Base-by-base conservation (phyloP, 2,888 invertebrate species). In the Tetragonisca angustula region DNA sequence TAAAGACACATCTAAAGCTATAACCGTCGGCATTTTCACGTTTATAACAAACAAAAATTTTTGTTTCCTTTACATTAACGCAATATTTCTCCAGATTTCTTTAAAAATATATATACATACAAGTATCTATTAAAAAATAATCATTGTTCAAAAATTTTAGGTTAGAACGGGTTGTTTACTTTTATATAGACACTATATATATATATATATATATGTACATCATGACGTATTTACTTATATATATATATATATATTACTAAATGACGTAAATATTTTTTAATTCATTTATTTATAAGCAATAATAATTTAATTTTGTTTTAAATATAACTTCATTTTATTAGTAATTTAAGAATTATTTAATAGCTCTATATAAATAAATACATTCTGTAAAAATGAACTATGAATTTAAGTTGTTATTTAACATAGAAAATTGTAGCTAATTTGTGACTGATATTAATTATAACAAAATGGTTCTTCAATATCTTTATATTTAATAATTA, bases 1-100 rank as follows among this genome's bases (percentile, higher is more conserved):
- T 89, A 97, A 94, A 4, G 97, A 97, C 49, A 96, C 96, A 92
- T 97, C 97, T 76, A 97, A 92, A 36, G 96, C 95, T 90, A 97
- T 96, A 17, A 97, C 96, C 0, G 97, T 97, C 15, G 97, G 97
- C 97, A 97, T 97, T 93, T 93, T 94, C 49, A 27, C 43, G 19
- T 52, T 43, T 32, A 43, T n/a, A 32, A 6, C 56, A 1, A 52
- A 59, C 11, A 21, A n/a, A 79, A 32, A 19, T 17, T 56, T 36
- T 13, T 67, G 36, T 71, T 74, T 36, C 27, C 4, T 80, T 56
- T 80, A 70, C 49, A 80, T 49, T 0, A 4, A 19, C 32, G 61
- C 32, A n/a, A 49, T 61, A 49, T 61, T 49, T 21, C 15, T 56
- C 5, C 6, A 27, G 36, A 52, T 32, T 72, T 61, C 17, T 61